Conservation (phyloP, 2,888 invertebrate species). For the Carpatolechia fugitivella region DNA sequence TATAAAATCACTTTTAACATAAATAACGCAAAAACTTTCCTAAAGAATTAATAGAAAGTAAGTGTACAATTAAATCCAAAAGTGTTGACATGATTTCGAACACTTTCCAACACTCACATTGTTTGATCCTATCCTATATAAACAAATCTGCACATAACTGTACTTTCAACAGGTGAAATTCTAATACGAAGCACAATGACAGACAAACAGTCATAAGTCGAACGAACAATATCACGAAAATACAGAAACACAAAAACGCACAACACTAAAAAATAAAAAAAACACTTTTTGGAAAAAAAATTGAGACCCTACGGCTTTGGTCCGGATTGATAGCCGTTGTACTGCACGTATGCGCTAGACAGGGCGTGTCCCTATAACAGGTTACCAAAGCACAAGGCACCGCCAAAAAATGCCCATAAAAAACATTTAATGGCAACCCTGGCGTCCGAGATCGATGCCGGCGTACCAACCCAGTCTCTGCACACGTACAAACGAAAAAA, state of each 20-base stretch:
- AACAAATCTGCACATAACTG: constrained; percentile 5
- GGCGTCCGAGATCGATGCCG: constrained; percentile 69
- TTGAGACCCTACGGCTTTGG: constrained; percentile 61
- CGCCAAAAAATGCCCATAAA: constrained; percentile 78
- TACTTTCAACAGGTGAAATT: constrained; percentile 17
- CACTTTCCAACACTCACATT: not conserved
- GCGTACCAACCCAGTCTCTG: constrained; percentile 67
- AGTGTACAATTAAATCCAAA: not conserved
- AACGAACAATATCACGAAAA: constrained; percentile 29
- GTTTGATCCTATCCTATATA: not conserved
- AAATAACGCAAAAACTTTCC: not conserved
- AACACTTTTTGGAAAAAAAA: constrained; percentile 52
- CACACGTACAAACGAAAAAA: constrained; percentile 70
- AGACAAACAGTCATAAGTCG: constrained; percentile 33
- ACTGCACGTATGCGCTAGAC: constrained; percentile 59
- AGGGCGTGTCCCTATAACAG: constrained; percentile 74
- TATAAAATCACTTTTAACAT: too few relatives aligned
- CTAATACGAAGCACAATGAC: constrained; percentile 26
- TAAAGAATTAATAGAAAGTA: not conserved
- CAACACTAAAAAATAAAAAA: constrained; percentile 54
- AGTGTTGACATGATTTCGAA: not conserved
- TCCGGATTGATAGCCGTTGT: constrained; percentile 66
- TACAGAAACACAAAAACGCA: constrained; percentile 54
- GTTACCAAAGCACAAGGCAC: constrained; percentile 69
- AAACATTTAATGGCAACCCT: constrained; percentile 76